A percentile compares a stretch with the other conserved stretches of the same genome.
Evolutionary conservation across 2,113 vertebrate genomes (phyloP).

Genomic region (Papio anubis): DNA sequence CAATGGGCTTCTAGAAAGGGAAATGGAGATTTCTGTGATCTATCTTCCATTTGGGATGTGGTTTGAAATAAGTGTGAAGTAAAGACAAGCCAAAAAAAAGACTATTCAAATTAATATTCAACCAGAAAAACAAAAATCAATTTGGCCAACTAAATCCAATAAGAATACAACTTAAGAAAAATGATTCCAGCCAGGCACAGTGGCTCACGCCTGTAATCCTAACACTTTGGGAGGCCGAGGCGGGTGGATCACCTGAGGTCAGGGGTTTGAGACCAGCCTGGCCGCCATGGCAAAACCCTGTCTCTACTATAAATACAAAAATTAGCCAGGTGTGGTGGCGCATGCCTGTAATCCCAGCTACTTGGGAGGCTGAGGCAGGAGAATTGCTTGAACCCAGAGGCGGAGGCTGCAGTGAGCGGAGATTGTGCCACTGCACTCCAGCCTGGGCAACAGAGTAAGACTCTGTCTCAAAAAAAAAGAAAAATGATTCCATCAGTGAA

Average conservation of each 20-base stretch:
- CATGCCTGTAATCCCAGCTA: no score
- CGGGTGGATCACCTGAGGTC: background rate
- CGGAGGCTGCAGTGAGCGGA: no score
- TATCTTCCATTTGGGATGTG: background rate
- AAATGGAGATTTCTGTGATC: background rate
- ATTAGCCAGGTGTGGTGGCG: no score
- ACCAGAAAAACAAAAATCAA: conserved; percentile 20
- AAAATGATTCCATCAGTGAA: conserved; percentile 4
- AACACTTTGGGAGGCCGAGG: background rate
- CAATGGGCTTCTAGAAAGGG: background rate
- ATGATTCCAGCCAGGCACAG: background rate
- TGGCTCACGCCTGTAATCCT: background rate
- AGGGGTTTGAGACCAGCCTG: background rate
- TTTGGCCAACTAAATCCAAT: background rate
- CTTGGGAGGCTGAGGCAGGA: no score
- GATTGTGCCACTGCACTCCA: no score
- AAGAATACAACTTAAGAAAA: conserved; percentile 36
- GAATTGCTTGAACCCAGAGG: no score
- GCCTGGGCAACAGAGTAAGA: no score
- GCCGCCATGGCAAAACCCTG: background rate
- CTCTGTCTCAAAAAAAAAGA: background rate
- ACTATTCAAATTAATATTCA: conserved; percentile 25
- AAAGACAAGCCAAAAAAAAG: background rate
- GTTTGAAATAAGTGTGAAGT: conserved; percentile 27
- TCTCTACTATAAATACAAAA: no score